These are phyloP conservation scores for Noctua comes DNA, from an alignment of 2,888 invertebrate species.

Conservation along the genomic window DNA sequence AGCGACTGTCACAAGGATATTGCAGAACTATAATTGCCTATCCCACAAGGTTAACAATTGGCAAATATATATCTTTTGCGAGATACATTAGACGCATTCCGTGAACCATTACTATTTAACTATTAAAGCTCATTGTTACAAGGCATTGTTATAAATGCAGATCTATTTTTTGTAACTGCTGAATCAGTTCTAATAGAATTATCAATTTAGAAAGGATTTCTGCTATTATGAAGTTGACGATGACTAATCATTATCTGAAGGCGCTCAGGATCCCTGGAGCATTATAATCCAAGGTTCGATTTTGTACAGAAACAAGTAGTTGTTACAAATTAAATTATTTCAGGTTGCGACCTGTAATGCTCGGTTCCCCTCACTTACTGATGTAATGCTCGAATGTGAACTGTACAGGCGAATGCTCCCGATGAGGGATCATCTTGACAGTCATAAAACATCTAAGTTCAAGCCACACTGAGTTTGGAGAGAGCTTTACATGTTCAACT, in stretches of 20 bases:
- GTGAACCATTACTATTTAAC: conserved; percentile 11
- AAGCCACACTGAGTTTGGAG: no score
- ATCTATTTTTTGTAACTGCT: conserved; percentile 4
- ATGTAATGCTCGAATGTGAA: no score
- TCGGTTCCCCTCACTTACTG: no score
- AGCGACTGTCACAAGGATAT: conserved; percentile 50
- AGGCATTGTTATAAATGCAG: conserved; percentile 20
- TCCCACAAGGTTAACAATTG: conserved; percentile 54
- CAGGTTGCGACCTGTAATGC: no score
- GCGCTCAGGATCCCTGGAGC: background rate
- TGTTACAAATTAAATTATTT: no score
- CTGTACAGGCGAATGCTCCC: no score
- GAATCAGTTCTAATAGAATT: background rate
- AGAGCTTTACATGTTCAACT: no score
- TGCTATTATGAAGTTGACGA: conserved; percentile 7
- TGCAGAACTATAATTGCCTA: conserved; percentile 32
- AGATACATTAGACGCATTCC: conserved; percentile 20
- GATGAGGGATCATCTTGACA: background rate
- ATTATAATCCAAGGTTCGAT: background rate
- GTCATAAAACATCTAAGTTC: background rate
- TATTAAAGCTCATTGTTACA: conserved; percentile 27
- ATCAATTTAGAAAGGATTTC: background rate
- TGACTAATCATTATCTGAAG: conserved; percentile 1
- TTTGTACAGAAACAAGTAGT: no score
- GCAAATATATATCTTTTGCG: conserved; percentile 45